These are phyloP conservation scores for Peromyscus maniculatus DNA, from an alignment of 2,113 vertebrate species.

Conservation along the genomic window DNA sequence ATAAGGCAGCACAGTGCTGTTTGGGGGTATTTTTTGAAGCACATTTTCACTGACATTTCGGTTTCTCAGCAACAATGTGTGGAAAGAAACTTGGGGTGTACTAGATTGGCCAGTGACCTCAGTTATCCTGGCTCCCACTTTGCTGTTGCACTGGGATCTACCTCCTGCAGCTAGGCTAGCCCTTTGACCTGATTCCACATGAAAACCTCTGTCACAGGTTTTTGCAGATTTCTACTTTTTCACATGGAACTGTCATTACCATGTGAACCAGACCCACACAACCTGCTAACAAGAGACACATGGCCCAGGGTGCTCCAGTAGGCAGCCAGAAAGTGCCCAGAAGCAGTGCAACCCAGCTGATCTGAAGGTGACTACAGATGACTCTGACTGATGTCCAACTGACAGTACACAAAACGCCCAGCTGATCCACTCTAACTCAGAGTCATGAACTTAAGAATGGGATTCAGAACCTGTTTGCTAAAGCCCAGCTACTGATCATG, in stretches of 20 bases:
- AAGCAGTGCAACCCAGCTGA: not conserved
- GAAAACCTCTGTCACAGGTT: not conserved
- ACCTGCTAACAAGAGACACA: not conserved
- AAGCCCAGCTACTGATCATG: not conserved
- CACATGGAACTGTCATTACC: not conserved
- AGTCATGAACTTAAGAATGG: not conserved
- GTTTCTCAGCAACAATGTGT: not conserved
- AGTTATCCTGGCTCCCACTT: not conserved
- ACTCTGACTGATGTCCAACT: not conserved
- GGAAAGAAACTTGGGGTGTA: not conserved
- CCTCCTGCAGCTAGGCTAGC: not conserved
- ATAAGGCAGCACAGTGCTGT: not conserved
- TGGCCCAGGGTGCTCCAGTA: not conserved
- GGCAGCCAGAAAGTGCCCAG: not conserved
- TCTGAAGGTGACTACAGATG: not conserved
- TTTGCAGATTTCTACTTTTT: not conserved
- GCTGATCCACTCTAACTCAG: not conserved
- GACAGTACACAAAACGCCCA: not conserved
- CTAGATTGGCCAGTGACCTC: not conserved
- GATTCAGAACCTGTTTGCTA: slow-evolving; percentile 14
- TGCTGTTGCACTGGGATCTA: not conserved
- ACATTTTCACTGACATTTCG: not conserved
- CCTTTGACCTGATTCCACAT: not conserved
- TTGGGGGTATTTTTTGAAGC: not conserved
- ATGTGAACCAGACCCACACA: not conserved